phyloP scores from a whole-genome alignment of 2,888 invertebrate genomes.

The Eupithecia vulgata region DNA sequence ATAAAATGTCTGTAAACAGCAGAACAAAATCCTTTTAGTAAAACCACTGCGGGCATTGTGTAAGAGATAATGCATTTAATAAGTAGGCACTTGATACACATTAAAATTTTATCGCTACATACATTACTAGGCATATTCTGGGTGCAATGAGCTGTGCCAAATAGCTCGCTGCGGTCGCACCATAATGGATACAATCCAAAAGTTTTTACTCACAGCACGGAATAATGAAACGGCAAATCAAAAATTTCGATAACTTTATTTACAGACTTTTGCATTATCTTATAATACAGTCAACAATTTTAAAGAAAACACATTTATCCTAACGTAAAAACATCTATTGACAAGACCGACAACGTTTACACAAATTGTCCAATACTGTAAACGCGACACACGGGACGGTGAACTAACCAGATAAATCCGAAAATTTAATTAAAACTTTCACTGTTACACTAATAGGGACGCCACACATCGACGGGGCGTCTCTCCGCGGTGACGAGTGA shows the following conservation, averaged over 20 bases:
- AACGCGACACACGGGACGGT: conserved; percentile 64
- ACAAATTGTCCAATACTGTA: conserved; percentile 51
- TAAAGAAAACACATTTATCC: conserved; percentile 80
- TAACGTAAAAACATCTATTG: conserved; percentile 79
- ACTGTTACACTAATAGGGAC: conserved; percentile 85
- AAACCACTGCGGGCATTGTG: conserved; percentile 30
- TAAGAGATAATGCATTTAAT: conserved; percentile 46
- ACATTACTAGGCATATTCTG: conserved; percentile 57
- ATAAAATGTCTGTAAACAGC: conserved; percentile 24
- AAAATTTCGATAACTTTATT: conserved; percentile 82
- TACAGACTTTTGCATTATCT: conserved; percentile 81
- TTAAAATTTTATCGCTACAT: conserved; percentile 53
- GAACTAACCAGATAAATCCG: conserved; percentile 50
- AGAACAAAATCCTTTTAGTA: conserved; percentile 30
- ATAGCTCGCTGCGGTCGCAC: conserved; percentile 69
- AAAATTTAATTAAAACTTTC: conserved; percentile 42
- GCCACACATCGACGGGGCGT: conserved; percentile 89
- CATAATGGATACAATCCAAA: conserved; percentile 78
- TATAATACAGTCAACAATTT: conserved; percentile 83
- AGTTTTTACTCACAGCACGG: conserved; percentile 59
- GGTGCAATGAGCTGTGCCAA: conserved; percentile 64
- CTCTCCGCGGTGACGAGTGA: conserved; percentile 74
- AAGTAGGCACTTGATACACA: conserved; percentile 47
- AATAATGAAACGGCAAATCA: conserved; percentile 52
- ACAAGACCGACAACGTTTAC: conserved; percentile 66